Evolutionary conservation across 1,140 invertebrate species (phyloP), one percentile per base, ranked within the genome.

Genomic region (Schlechtendalia chinensis): DNA sequence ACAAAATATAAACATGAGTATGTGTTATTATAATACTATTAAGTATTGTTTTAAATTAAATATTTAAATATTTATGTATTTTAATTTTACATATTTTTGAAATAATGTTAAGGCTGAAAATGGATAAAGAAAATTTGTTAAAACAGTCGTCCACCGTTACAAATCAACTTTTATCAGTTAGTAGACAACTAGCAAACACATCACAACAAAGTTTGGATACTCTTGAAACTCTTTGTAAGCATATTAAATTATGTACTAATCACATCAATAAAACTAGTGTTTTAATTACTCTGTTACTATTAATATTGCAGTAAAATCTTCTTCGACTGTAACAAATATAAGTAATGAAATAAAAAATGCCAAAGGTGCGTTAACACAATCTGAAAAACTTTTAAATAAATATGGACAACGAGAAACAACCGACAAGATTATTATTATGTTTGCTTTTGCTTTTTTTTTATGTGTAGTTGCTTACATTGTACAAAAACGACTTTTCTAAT

Each of bases 401-500:
- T 98, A 98, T 87, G 94, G 94, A 4, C 87, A 96, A 82, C 87
- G 96, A 45, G 96, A 98, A 87, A 92, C 96, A 75, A 98, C 97
- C 0, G 96, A 98, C 85, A 98, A 97, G 89, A 89, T 96, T 63
- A 87, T 98, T 1, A 90, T 98, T 82, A 91, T 94, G 81, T 90
- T 98, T 84, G 95, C 95, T 65, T 93, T 98, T 85, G 88, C 91
- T 3, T 97, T 98, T 87, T 99, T 98, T 85, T 89, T 97, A 81
- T 93, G 92, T 12, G 96, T 94, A 84, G 95, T 96, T 56, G 88
- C 96, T 82, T 98, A 97, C 84, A 95, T 98, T 84, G 87, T 97
- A 59, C 93, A 96, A 84, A 96, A 96, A 86, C 88, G 96, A 84
- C 84, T 97, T 39, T 94, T 96, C 87, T 94, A 88, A 88, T 81